Conservation (phyloP, 2,113 vertebrate genomes). For the Tiliqua scincoides region DNA sequence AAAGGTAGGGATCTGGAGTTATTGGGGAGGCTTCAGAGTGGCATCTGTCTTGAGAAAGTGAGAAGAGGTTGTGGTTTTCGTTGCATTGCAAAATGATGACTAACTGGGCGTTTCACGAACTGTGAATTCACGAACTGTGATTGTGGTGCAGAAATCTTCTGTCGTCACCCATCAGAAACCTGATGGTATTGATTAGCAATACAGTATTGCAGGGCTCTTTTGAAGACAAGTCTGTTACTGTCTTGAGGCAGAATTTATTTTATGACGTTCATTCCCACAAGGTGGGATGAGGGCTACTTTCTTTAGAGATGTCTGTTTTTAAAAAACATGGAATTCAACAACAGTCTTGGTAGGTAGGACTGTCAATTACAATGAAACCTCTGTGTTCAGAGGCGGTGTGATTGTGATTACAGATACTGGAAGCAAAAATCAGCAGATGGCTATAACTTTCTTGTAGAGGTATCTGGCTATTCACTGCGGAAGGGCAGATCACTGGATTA, state of each 20-base stretch:
- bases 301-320: neutral
- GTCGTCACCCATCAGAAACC: neutral
- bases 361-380: too few species aligned
- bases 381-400: neutral
- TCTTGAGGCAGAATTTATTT: neutral
- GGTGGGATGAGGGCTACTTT: neutral
- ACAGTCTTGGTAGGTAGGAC: neutral
- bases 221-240: neutral
- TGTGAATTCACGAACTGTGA: too few species aligned
- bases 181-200: neutral
- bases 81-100: conserved; percentile 1
- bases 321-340: neutral
- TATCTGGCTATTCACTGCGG: neutral
- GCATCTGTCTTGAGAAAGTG: neutral
- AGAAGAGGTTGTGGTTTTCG: neutral
- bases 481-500: neutral
- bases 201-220: neutral
- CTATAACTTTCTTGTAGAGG: too few species aligned
- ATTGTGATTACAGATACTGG: neutral
- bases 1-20: too few species aligned
- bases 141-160: neutral
- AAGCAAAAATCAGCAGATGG: neutral
- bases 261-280: neutral
- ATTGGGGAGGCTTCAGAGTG: neutral
- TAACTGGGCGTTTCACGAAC: neutral